phyloP scores from a whole-genome alignment of 2,113 vertebrate genomes.

The Dipodomys spectabilis region DNA sequence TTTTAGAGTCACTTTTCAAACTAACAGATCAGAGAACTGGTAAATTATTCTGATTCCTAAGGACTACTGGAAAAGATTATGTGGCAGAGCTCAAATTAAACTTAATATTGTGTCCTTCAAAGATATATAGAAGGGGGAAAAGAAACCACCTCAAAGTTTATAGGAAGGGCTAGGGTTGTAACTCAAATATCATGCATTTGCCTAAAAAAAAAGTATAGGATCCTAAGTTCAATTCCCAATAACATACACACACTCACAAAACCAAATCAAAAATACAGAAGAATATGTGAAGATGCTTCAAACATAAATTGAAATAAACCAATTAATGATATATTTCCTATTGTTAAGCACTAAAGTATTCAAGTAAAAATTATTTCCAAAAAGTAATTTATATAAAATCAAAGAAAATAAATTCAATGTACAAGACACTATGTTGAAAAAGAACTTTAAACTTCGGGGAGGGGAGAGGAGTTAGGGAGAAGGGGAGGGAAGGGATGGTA shows the following conservation, averaged over 20 bases:
- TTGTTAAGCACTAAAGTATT: background rate
- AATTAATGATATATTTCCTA: conserved; percentile 29
- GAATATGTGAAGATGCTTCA: background rate
- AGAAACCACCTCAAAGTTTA: background rate
- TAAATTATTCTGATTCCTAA: conserved; percentile 58
- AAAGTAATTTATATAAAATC: conserved; percentile 36
- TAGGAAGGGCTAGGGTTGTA: background rate
- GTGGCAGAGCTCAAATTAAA: conserved; percentile 15
- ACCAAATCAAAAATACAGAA: no score
- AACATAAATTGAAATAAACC: conserved; percentile 26
- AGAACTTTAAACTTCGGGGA: no score
- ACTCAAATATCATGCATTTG: no score
- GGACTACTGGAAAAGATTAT: conserved; percentile 28
- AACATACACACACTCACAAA: no score
- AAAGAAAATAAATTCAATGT: conserved; percentile 44
- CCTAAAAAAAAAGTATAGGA: no score
- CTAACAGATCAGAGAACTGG: conserved; percentile 22
- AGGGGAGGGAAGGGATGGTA: no score
- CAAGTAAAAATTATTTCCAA: conserved; percentile 41
- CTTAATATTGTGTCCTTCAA: conserved; percentile 27
- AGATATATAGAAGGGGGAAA: background rate
- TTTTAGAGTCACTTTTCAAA: conserved; percentile 56
- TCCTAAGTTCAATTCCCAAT: no score
- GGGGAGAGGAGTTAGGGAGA: no score
- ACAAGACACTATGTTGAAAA: no score